phyloP scores from a whole-genome alignment of 2,113 vertebrate species.

The Lagopus muta region DNA sequence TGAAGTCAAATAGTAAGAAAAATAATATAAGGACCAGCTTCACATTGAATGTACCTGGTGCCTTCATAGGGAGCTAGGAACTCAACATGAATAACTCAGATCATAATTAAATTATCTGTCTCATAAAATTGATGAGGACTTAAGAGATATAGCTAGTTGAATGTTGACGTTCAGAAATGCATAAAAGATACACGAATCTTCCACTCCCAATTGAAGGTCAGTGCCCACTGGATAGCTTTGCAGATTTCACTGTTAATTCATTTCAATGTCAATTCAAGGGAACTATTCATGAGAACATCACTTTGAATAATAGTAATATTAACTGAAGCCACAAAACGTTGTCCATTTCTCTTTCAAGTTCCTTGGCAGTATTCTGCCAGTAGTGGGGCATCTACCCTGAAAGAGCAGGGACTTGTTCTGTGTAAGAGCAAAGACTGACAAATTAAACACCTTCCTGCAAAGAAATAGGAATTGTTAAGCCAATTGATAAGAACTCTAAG shows the following conservation, averaged over 20 bases:
- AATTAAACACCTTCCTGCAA: neutral
- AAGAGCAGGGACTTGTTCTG: neutral
- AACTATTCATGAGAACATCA: neutral
- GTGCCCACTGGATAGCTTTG: neutral
- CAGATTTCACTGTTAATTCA: constrained; percentile 22
- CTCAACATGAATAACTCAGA: neutral
- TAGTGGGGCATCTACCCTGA: neutral
- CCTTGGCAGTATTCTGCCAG: neutral
- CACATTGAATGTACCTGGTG: neutral
- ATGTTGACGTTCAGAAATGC: neutral
- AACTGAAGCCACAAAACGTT: neutral
- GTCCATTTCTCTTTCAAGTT: neutral
- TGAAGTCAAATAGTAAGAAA: neutral
- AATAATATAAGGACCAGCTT: neutral
- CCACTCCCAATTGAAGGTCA: neutral
- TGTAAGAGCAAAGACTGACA: neutral
- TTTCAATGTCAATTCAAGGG: neutral
- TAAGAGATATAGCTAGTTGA: neutral
- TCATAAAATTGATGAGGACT: neutral
- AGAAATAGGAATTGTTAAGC: neutral
- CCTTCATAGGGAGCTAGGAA: neutral
- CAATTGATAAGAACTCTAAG: neutral
- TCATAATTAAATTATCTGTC: neutral
- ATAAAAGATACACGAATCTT: neutral
- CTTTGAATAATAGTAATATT: neutral